Percentiles rank a stretch among this genome's conserved stretches.
Evolutionary conservation across 2,113 vertebrate species (phyloP).

Genomic region (Aramus guarauna): DNA sequence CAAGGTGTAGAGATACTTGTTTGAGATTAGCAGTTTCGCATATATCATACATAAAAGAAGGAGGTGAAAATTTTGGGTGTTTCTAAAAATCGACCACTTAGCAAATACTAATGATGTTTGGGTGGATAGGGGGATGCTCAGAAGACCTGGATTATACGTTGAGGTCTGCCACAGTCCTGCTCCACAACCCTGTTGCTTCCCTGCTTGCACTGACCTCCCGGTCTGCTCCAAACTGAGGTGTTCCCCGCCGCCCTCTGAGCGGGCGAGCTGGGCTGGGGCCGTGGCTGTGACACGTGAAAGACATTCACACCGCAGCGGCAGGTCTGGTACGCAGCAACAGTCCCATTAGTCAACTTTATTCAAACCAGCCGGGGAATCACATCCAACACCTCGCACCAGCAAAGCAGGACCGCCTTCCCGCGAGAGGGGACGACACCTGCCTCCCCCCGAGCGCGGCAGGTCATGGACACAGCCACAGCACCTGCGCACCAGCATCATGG

Average conservation of each 20-base stretch:
- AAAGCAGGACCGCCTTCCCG: fast-evolving
- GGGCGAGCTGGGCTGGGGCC: not conserved
- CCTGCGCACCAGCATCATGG: fast-evolving
- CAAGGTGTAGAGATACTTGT: not conserved
- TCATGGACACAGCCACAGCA: not conserved
- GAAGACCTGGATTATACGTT: not conserved
- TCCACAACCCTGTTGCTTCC: not conserved
- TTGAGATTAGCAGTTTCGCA: not conserved
- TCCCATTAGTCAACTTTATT: not conserved
- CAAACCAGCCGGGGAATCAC: not conserved
- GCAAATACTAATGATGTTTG: not conserved
- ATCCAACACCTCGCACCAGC: not conserved
- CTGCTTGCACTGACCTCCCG: not conserved
- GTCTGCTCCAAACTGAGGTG: fast-evolving
- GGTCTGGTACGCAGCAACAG: not conserved
- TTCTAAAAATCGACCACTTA: not conserved
- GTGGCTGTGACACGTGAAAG: not conserved
- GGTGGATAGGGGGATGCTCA: not conserved
- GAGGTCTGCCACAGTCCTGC: not conserved
- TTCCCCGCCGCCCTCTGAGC: not conserved
- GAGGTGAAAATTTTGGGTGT: not conserved
- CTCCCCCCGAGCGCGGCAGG: fast-evolving
- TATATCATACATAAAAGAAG: not conserved
- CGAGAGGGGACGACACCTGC: fast-evolving
- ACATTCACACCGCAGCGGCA: fast-evolving